Conservation (phyloP, 2,113 vertebrate genomes). For the Pseudorhombus dupliciocellatus region DNA sequence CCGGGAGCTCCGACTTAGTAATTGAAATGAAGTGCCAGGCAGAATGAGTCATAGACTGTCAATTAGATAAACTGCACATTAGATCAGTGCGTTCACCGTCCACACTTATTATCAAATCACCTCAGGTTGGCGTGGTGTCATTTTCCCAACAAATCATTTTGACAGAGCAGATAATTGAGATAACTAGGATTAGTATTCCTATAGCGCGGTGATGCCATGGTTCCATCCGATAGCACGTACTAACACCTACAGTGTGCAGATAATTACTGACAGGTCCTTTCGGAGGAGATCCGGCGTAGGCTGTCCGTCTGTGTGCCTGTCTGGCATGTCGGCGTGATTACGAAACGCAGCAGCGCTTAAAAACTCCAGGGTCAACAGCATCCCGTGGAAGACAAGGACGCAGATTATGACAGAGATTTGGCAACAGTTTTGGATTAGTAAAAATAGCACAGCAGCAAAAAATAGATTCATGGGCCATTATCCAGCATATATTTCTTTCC, state of each 20-base stretch:
- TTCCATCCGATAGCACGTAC: slow-evolving; percentile 41
- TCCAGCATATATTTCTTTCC: slow-evolving; percentile 41
- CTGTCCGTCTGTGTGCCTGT: slow-evolving; percentile 49
- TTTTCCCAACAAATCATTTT: slow-evolving; percentile 63
- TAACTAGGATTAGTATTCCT: slow-evolving; percentile 56
- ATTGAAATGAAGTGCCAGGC: slow-evolving; percentile 59
- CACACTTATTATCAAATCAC: slow-evolving; percentile 66
- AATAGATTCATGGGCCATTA: slow-evolving; percentile 52
- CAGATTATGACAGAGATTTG: slow-evolving; percentile 65
- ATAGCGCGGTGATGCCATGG: slow-evolving; percentile 23
- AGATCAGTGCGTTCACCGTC: slow-evolving; percentile 57
- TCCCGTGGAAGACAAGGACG: slow-evolving; percentile 59
- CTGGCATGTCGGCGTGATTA: slow-evolving; percentile 41
- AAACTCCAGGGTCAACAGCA: slow-evolving; percentile 51
- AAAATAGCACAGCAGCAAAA: slow-evolving; percentile 39
- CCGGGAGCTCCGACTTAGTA: slow-evolving; percentile 19
- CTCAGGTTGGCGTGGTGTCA: slow-evolving; percentile 65
- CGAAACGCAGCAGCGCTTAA: slow-evolving; percentile 39
- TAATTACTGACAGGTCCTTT: slow-evolving; percentile 43
- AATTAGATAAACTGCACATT: slow-evolving; percentile 70
- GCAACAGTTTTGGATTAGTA: slow-evolving; percentile 69
- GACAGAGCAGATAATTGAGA: slow-evolving; percentile 63
- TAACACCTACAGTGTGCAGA: slow-evolving; percentile 51
- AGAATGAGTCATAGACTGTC: slow-evolving; percentile 66
- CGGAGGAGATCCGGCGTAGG: not conserved